These are phyloP conservation scores for Eublepharis macularius DNA, from an alignment of 2,113 vertebrate genomes.

Conservation along the genomic window DNA sequence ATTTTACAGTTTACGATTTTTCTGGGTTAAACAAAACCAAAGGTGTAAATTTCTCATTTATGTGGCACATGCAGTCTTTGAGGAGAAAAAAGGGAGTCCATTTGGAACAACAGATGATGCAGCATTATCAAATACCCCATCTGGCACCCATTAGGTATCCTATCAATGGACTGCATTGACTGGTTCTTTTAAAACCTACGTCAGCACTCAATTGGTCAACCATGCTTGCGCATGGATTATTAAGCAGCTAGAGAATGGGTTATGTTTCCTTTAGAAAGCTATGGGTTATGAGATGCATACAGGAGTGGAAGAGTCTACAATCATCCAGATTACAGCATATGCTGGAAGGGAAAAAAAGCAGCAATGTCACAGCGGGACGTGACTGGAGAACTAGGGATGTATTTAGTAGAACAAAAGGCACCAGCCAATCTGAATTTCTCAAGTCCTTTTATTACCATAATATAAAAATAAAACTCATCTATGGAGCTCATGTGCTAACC, in stretches of 20 bases:
- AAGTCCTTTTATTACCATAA: neutral
- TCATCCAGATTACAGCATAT: neutral
- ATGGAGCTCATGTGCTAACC: neutral
- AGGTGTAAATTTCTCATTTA: neutral
- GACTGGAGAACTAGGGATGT: neutral
- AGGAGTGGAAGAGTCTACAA: neutral
- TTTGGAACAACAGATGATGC: neutral
- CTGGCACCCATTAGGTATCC: neutral
- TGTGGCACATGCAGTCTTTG: neutral
- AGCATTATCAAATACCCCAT: neutral
- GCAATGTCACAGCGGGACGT: neutral
- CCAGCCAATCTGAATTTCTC: neutral
- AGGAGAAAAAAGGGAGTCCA: neutral
- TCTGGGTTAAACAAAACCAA: neutral
- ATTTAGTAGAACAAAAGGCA: neutral
- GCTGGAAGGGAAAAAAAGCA: neutral
- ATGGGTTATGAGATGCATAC: neutral
- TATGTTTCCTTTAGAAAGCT: neutral
- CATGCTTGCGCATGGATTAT: neutral
- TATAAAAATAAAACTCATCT: neutral
- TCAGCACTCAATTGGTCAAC: neutral
- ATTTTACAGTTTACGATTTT: conserved; percentile 15
- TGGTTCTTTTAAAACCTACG: neutral
- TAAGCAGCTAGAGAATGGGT: neutral
- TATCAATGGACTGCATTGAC: neutral